Base-by-base conservation (phyloP, 1,140 invertebrate species). In the Heliothis subflexa region DNA sequence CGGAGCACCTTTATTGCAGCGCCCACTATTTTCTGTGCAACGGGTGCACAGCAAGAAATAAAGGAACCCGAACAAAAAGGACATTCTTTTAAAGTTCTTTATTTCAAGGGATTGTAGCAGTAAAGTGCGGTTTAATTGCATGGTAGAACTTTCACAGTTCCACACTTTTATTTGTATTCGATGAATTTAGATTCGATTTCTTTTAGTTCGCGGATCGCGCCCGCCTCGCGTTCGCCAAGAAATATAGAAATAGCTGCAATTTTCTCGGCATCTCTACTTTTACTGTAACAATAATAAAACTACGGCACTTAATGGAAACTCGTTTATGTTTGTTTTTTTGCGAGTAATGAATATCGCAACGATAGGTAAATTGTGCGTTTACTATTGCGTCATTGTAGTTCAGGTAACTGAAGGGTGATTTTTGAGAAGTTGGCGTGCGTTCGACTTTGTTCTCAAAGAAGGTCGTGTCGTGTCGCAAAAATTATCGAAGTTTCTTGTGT, bases 51-150 rank as follows among this genome's bases (percentile, higher is more conserved):
- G 81, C 84, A 85, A 90, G 88, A 91, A 90, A 94, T 93, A 92
- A 90, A 92, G 81, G 85, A 89, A 80, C 82, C 79, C 76, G 86
- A 89, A 87, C 86, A 91, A 93, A 92, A 91, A 87, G 82, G 83
- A 88, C 85, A 91, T 86, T 88, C 90, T 88, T 89, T 90, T 86
- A 90, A 88, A 91, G 85, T 91, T 90, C 88, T 93, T 94, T 93
- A 93, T 92, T 92, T 89, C 85, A 89, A 90, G 86, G 87, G 86
- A 92, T 89, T 92, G 88, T 90, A 90, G 86, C 85, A 86, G 86
- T 90, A 90, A 89, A 92, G 88, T 92, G 91, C 85, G 90, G 87
- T 93, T 93, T 94, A 94, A 91, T 94, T 94, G 90, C 90, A 88
- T 84, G 84, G 85, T 87, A 81, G 88, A 89, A 90, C 86, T 90